phyloP scores from a whole-genome alignment of 2,888 invertebrate genomes.

The Altica lythri region DNA sequence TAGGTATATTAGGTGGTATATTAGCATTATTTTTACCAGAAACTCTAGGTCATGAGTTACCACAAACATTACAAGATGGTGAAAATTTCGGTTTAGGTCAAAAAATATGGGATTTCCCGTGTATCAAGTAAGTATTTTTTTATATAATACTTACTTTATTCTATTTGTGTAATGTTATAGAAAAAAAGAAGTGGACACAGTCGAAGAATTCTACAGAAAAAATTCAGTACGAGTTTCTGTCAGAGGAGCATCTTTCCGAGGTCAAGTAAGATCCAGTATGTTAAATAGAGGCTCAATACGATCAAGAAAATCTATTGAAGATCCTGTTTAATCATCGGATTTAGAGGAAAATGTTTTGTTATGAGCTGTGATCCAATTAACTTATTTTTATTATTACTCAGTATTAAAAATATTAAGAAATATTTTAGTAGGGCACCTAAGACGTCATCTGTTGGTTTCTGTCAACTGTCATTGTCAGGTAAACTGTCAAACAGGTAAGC shows the following conservation, averaged over 20 bases:
- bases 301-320: slow-evolving; percentile 57
- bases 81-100: slow-evolving; percentile 83
- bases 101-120: slow-evolving; percentile 81
- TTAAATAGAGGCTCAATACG: slow-evolving; percentile 59
- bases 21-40: slow-evolving; percentile 83
- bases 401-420: no score
- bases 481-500: no score
- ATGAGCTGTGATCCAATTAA: no score
- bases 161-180: slow-evolving; percentile 28
- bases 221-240: slow-evolving; percentile 59
- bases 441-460: no score
- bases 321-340: slow-evolving; percentile 24
- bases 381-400: no score
- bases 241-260: slow-evolving; percentile 66
- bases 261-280: slow-evolving; percentile 67
- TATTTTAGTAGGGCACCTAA: no score
- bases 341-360: no score
- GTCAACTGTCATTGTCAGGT: no score
- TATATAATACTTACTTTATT: slow-evolving; percentile 5
- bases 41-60: slow-evolving; percentile 83
- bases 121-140: slow-evolving; percentile 63
- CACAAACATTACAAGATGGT: slow-evolving; percentile 84
- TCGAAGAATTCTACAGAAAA: slow-evolving; percentile 43
- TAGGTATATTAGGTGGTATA: slow-evolving; percentile 76
- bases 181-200: slow-evolving; percentile 39